Evolutionary conservation across 2,797 vertebrate species (phyloP), one percentile per base, ranked within the genome.

Genomic region (Pseudocheirus occidentalis): DNA sequence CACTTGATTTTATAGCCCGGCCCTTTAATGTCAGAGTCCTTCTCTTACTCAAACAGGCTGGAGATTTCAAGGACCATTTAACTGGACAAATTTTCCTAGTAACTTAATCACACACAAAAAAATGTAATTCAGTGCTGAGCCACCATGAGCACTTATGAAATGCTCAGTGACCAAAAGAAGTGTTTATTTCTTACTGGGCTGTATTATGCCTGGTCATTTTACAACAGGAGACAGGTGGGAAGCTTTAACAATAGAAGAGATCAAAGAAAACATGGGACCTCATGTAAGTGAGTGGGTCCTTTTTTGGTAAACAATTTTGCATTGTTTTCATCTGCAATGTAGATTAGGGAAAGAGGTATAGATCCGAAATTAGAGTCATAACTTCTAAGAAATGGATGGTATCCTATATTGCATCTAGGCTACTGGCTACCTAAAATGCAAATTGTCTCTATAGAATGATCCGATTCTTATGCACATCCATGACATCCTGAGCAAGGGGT

Each of bases 131-230:
- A 52, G 16, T 91, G 31, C 58, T n/a, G 54, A 96, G 95, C 46
- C 28, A 40, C 92, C 50, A 53, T 87, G 40, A 97, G 96, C 97
- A 95, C n/a, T 0, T 81, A 62, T 50, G n/a, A 27, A 59, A n/a
- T 90, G 52, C 50, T 91, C 96, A 97, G 73, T 96, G 96, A 94
- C 94, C 95, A 92, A 90, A 50, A 50, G 91, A 95, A 95, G 0
- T 27, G 31, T 92, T 96, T 94, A n/a, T 93, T 93, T 96, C 93
- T 94, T 91, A 90, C 96, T 96, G 94, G 29, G 46, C 28, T 90
- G 93, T 34, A 54, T 40, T 11, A 40, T 18, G 0, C 89, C 94
- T 91, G 92, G 91, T 96, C 92, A 90, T 0, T 31, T 73, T 27
- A 95, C 87, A 94, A 94, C 31, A 90, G 34, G 62, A 58, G 50